Conservation (phyloP, 2,113 vertebrate species). For the western clawed frog (Xenopus tropicalis) region DNA sequence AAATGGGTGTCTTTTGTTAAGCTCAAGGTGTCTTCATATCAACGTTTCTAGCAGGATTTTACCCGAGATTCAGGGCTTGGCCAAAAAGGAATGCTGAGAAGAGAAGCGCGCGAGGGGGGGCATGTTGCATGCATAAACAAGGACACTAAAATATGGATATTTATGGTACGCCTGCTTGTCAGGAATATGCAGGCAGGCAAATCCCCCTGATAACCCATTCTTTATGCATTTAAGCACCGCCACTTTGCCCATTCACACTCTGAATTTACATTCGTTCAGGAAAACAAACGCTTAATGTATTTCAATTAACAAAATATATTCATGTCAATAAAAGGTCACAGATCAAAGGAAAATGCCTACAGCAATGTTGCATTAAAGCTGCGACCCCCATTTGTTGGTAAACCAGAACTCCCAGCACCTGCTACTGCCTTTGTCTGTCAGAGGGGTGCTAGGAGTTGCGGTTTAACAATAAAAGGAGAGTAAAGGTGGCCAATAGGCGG, state of each 20-base stretch:
- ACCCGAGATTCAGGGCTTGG: conserved; percentile 50
- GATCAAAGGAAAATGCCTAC: too few species aligned
- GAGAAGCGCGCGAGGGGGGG: conserved; percentile 1
- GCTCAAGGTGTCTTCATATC: conserved; percentile 55
- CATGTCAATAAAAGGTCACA: too few species aligned
- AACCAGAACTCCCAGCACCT: too few species aligned
- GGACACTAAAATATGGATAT: conserved; percentile 30
- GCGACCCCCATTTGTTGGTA: too few species aligned
- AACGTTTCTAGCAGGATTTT: conserved; percentile 55
- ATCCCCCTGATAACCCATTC: conserved; percentile 1
- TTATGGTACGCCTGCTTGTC: conserved; percentile 8
- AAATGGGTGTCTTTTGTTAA: conserved; percentile 78
- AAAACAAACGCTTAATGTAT: conserved; percentile 29
- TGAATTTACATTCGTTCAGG: conserved; percentile 24
- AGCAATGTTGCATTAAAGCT: too few species aligned
- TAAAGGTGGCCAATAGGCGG: conserved; percentile 3
- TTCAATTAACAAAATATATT: conserved; percentile 24
- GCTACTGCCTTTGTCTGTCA: too few species aligned
- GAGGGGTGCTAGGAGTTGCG: too few species aligned
- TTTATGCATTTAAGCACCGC: neutral
- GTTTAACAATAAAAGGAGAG: neutral
- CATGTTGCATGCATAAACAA: neutral
- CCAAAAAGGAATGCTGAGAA: conserved; percentile 18
- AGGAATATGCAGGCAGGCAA: conserved; percentile 6
- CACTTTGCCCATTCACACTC: neutral